These are phyloP conservation scores for Cephalopterus ornatus DNA, from an alignment of 2,113 vertebrate genomes.

Conservation along the genomic window DNA sequence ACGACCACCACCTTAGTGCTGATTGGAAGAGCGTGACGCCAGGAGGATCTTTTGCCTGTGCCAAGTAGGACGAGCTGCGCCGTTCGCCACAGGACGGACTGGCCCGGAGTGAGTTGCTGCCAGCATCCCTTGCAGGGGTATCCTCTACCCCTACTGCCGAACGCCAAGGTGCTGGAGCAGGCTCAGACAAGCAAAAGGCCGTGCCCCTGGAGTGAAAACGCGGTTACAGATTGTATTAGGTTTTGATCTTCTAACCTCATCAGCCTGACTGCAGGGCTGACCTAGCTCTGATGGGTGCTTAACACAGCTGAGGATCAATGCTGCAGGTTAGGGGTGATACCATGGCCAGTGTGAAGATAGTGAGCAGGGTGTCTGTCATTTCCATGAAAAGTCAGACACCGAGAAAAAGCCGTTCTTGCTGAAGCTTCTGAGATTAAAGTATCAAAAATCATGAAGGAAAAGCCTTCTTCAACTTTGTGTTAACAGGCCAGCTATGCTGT, in stretches of 20 bases:
- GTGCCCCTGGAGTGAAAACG: not conserved
- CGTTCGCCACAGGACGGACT: rapidly evolving
- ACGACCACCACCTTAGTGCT: no score
- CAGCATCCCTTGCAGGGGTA: no score
- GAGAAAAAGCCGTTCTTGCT: rapidly evolving
- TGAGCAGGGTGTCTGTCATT: not conserved
- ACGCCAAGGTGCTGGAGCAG: rapidly evolving
- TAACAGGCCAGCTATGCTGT: not conserved
- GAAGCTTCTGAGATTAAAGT: not conserved
- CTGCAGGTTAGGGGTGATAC: not conserved
- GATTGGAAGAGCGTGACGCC: not conserved
- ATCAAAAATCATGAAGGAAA: not conserved
- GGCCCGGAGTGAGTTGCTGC: no score
- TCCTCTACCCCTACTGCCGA: rapidly evolving
- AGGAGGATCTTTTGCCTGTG: rapidly evolving
- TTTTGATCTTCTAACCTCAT: not conserved
- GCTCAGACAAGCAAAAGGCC: not conserved
- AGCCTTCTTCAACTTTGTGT: not conserved
- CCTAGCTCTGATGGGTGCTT: rapidly evolving
- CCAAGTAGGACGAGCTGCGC: rapidly evolving
- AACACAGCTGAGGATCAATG: rapidly evolving
- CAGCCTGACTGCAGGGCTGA: not conserved
- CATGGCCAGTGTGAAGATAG: not conserved
- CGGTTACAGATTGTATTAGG: rapidly evolving
- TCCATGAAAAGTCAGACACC: not conserved